These are phyloP conservation scores for Hirtodrosophila duncani DNA, from an alignment of 2,888 invertebrate species.

Conservation along the genomic window DNA sequence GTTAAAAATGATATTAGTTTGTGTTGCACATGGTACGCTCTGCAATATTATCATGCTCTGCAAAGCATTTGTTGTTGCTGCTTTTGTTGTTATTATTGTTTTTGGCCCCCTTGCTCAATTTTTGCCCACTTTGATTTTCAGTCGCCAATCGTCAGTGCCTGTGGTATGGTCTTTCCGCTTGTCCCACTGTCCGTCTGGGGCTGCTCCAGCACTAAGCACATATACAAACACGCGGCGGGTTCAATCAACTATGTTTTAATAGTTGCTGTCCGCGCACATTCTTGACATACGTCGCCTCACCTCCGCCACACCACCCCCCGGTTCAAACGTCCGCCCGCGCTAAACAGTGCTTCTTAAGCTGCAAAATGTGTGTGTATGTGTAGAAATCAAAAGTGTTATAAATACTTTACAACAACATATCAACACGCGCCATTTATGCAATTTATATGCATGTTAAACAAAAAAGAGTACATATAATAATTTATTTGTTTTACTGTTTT, in stretches of 20 bases:
- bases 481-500: constrained; percentile 28
- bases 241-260: constrained; percentile 51
- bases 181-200: constrained; percentile 7
- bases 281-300: constrained; percentile 13
- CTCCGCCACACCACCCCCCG: not conserved
- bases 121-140: constrained; percentile 61
- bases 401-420: constrained; percentile 12
- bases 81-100: constrained; percentile 24
- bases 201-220: constrained; percentile 13
- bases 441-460: constrained; percentile 21
- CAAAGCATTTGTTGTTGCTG: too few relatives aligned
- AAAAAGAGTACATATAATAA: constrained; percentile 28
- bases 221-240: constrained; percentile 35
- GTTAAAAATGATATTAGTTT: too few relatives aligned
- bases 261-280: too few relatives aligned
- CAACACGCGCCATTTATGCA: constrained; percentile 34
- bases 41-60: too few relatives aligned
- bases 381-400: constrained; percentile 22
- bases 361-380: too few relatives aligned
- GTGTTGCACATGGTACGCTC: too few relatives aligned
- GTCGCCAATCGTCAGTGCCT: constrained; percentile 52
- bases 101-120: constrained; percentile 17
- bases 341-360: too few relatives aligned
- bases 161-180: constrained; percentile 32
- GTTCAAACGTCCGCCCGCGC: constrained; percentile 21